Base-by-base conservation (phyloP, 2,113 vertebrate species). In the Calyptomena viridis region DNA sequence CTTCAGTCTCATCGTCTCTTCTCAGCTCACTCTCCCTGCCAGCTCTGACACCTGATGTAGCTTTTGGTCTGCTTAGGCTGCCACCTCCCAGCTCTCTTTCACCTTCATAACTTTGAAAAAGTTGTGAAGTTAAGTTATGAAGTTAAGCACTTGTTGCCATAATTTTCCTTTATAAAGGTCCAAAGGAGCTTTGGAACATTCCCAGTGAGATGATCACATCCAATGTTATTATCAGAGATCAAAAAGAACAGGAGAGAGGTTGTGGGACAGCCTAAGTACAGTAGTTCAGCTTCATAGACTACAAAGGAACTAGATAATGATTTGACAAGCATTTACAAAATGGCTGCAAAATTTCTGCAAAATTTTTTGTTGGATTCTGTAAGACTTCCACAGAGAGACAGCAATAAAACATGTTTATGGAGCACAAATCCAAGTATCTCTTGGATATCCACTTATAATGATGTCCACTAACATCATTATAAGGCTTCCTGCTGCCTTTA, bases 31-130 rank as follows among this genome's bases (percentile, higher is more conserved):
- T 42, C 7, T 82, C 27, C 39, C 49, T 63, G 73, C 82, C 92
- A 93, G 49, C 37, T 90, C 69, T 59, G 88, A 92, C 64, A 96
- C 90, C 94, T 90, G 86, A 88, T 59, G 86, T 12, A 93, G 79
- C 52, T 19, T 86, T 92, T 40, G 76, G 72, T 90, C 66, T 78
- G 59, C 60, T 81, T 55, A 3, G 3, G 56, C 55, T 91, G 73
- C 52, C 83, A 72, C 73, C 56, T 87, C 64, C 47, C 64, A 69
- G 50, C 44, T 84, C n/a, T 42, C 44, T 75, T 80, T 78, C 56
- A 58, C 8, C 13, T n/a, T 66, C 53, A 2, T 10, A 52, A 16
- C 39, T 63, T 27, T 56, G 44, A 27, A 68, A 93, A 86, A 58
- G 33, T 60, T 24, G 59, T 33, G 44, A 58, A 66, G 25, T n/a